Evolutionary conservation across 2,888 invertebrate species (phyloP), one percentile per base, ranked within the genome.

Genomic region (Nomada ferruginata): DNA sequence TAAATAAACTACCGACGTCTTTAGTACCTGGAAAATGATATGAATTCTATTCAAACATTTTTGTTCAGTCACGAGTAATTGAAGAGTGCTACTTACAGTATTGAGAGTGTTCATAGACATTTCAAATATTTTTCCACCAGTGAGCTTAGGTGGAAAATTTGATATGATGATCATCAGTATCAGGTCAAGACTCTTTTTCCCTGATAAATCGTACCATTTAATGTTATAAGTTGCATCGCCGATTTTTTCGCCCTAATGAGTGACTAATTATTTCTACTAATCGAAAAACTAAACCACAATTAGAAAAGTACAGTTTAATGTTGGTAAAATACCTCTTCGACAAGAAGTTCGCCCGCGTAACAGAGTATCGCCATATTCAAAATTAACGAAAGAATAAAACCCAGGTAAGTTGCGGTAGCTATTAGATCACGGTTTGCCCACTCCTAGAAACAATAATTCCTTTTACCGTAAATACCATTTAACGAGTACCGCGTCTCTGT

Each of bases 291-390:
- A 36, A 36, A 36, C 36, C 36, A 36, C 36, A 36, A 36, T 36
- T 7, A 36, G 9, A 36, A 36, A 36, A 36, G 36, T 0, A 36
- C 36, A 7, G 36, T 36, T 36, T 36, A 7, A 36, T 7, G 36
- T 0, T 36, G 36, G 9, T 36, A 7, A 36, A 36, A 7, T 83
- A 91, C 91, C 85, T 91, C 85, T 70, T 91, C 89, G 0, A 89
- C 84, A 7, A 91, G 79, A 75, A 86, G 72, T 86, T 92, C 90
- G 0, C 92, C 91, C 60, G 91, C 90, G 77, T 90, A 91, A 73
- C 92, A 92, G 75, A 91, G 90, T 85, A 92, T 89, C 15, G 90
- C 89, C 65, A 92, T 90, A 65, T 92, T 92, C 63, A 91, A 90
- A 0, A 87, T 90, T 64, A 92, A 87, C 1, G 91, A 91, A 15